Base-by-base conservation (phyloP, 2,797 vertebrate species). In the Micrastur ruficollis region DNA sequence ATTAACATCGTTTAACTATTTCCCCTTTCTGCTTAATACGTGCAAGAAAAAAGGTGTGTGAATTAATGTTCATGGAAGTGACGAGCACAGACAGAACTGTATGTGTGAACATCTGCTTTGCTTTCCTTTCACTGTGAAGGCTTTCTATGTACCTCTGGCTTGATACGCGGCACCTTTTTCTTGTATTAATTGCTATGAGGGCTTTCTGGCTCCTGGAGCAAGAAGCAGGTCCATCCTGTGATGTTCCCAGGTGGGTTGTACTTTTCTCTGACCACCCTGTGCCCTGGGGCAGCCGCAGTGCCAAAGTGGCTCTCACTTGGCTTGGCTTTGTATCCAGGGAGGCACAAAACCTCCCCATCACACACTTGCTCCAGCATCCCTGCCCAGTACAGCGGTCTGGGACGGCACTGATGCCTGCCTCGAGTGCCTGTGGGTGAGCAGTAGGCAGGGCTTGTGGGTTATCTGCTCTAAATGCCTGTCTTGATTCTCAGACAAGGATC, bases 1-100 rank as follows among this genome's bases (percentile, higher is more conserved):
- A 96, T 97, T 96, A 96, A 90, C 80, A 86, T 90, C 44, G 3
- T 95, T 97, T 95, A 92, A 90, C 94, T 95, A 25, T 76, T 95
- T 93, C 91, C 91, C 95, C 94, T 96, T 90, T 84, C 89, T 79
- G 58, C 71, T 81, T 70, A 81, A 46, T 53, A 29, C 1, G 67
- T 49, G 53, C 74, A 44, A 49, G 62, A 9, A 65, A 56, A 81
- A n/a, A 40, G 56, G 31, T 0, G 9, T 59, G 80, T 50, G 89
- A 92, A 86, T 73, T 49, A 21, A 25, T 5, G 34, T 1, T 65
- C n/a, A 1, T 9, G 32, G 84, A 13, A 46, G 66, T 6, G 66
- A 36, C 0, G 15, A 44, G 46, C 38, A 1, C 55, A 20, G 73
- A 4, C 81, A 49, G 86, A 65, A 1, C 52, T 0, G 2, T 2